These are phyloP conservation scores for Drosophila cognata DNA, from an alignment of 2,888 invertebrate genomes.

Conservation along the genomic window DNA sequence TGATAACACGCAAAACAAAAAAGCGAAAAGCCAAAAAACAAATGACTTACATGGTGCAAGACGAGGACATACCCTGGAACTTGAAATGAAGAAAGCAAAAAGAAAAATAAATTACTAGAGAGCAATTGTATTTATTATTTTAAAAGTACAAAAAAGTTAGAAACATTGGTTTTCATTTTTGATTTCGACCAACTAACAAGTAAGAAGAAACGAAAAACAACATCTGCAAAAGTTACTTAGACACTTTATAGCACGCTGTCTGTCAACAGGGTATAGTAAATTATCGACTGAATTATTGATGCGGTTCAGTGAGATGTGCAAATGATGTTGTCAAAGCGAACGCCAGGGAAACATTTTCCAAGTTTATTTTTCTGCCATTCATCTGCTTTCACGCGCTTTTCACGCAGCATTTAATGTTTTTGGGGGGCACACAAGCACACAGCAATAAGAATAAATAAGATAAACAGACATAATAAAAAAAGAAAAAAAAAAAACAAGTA, in stretches of 20 bases:
- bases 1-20: background rate
- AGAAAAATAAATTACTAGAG: background rate
- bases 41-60: background rate
- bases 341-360: conserved; percentile 30
- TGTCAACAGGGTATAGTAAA: conserved; percentile 36
- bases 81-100: rapidly evolving
- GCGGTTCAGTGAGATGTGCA: conserved; percentile 57
- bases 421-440: background rate
- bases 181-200: no score
- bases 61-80: conserved; percentile 2
- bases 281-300: conserved; percentile 60
- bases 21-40: conserved; percentile 1
- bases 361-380: conserved; percentile 54
- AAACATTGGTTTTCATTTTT: background rate
- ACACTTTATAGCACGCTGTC: background rate
- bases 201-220: background rate
- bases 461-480: conserved; percentile 32
- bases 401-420: conserved; percentile 71
- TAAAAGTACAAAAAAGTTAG: no score
- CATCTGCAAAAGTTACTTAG: background rate
- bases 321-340: conserved; percentile 60
- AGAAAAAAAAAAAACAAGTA: conserved; percentile 1
- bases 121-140: background rate
- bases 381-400: conserved; percentile 65
- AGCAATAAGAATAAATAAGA: conserved; percentile 37